These are phyloP conservation scores for Sterrhoptilus dennistouni DNA, from an alignment of 2,113 vertebrate genomes.

Conservation along the genomic window DNA sequence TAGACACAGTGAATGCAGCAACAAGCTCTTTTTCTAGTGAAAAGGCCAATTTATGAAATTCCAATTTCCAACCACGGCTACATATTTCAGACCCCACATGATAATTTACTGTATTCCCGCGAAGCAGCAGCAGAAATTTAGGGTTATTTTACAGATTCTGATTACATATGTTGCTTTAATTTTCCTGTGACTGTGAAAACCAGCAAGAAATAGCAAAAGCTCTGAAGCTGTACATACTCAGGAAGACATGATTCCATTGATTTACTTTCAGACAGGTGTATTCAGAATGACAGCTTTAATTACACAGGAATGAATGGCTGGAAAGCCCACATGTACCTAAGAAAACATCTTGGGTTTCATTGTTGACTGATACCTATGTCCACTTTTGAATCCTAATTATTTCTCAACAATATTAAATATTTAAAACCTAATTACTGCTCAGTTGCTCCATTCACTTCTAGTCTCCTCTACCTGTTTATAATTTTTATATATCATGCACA, in stretches of 20 bases:
- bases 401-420: constrained; percentile 54
- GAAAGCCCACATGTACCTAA: not conserved
- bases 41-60: not conserved
- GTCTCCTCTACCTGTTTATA: not conserved
- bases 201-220: not conserved
- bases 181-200: not conserved
- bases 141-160: not conserved
- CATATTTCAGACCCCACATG: not conserved
- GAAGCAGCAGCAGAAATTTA: not conserved
- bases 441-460: constrained; percentile 18
- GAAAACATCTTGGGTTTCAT: not conserved
- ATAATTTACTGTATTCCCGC: not conserved
- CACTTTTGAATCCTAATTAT: constrained; percentile 39
- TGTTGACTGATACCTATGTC: not conserved
- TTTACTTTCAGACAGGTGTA: not conserved
- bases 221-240: not conserved
- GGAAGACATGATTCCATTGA: not conserved
- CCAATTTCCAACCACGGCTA: not conserved
- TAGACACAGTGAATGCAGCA: not conserved
- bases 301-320: not conserved
- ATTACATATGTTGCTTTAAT: not conserved
- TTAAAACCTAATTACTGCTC: constrained; percentile 50
- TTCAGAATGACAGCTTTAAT: constrained; percentile 34
- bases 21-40: not conserved
- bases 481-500: not conserved